A percentile compares a stretch with the other conserved stretches of the same genome.
Evolutionary conservation across 2,888 invertebrate genomes (phyloP).

Genomic region (Camponotus fellah): DNA sequence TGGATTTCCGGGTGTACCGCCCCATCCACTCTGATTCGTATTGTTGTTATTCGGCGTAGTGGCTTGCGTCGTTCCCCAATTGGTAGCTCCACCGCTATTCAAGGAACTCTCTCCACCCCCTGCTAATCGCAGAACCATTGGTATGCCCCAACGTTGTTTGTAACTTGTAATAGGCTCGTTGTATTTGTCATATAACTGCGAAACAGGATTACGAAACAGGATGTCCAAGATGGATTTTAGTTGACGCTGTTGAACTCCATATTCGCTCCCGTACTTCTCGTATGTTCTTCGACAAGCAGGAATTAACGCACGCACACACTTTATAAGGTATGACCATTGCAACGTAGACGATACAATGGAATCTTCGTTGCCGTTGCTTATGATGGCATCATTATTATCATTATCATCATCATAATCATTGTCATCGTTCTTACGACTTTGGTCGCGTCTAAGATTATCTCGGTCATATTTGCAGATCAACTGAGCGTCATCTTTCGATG

Average conservation of each 20-base stretch:
- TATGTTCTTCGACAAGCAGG: constrained; percentile 73
- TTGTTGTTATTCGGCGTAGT: constrained; percentile 89
- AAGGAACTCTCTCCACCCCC: constrained; percentile 95
- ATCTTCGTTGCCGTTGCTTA: constrained; percentile 48
- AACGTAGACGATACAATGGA: constrained; percentile 19
- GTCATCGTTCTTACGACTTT: constrained; percentile 48
- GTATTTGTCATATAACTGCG: constrained; percentile 39
- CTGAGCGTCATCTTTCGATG: constrained; percentile 53
- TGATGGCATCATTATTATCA: constrained; percentile 19
- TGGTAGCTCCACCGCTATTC: constrained; percentile 90
- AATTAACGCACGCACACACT: constrained; percentile 74
- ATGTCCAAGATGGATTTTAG: constrained; percentile 78
- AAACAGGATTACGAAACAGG: constrained; percentile 68
- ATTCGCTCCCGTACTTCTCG: constrained; percentile 67
- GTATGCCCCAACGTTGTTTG: constrained; percentile 87
- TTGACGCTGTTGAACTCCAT: constrained; percentile 74
- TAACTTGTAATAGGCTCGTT: constrained; percentile 76
- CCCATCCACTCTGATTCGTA: constrained; percentile 87
- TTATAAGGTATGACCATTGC: constrained; percentile 70
- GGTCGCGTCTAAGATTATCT: constrained; percentile 45
- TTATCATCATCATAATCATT: constrained; percentile 56
- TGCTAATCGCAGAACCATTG: constrained; percentile 89
- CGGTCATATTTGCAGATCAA: constrained; percentile 49
- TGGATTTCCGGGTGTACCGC: constrained; percentile 84
- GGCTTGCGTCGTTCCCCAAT: constrained; percentile 93